phyloP scores from a whole-genome alignment of 2,888 invertebrate genomes.

The Aradus depressus region DNA sequence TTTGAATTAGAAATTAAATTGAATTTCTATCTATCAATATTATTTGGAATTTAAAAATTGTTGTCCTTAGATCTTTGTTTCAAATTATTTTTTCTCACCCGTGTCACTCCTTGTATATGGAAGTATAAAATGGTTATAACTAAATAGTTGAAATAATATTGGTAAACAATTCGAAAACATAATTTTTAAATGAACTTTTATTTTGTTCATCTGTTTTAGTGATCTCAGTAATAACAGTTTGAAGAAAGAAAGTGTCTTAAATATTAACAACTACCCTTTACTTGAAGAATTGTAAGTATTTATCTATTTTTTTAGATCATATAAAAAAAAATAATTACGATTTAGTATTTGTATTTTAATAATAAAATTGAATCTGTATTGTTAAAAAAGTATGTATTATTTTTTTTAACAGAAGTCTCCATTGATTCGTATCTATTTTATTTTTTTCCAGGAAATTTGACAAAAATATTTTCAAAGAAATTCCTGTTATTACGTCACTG shows the following conservation, averaged over 20 bases:
- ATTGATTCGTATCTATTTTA: slow-evolving; percentile 33
- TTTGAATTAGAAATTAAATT: too few relatives aligned
- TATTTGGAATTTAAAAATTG: too few relatives aligned
- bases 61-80: too few relatives aligned
- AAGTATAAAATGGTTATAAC: too few relatives aligned
- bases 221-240: slow-evolving; percentile 13
- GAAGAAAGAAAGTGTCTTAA: slow-evolving; percentile 8
- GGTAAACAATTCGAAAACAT: too few relatives aligned
- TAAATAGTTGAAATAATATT: too few relatives aligned
- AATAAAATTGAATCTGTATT: too few relatives aligned
- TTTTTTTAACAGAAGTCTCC: slow-evolving; percentile 38
- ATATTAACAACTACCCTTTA: slow-evolving; percentile 8
- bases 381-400: slow-evolving; percentile 35
- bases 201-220: slow-evolving; percentile 4
- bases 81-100: too few relatives aligned
- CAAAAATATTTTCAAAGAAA: slow-evolving; percentile 45
- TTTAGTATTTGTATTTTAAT: not conserved
- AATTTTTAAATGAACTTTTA: not conserved
- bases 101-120: too few relatives aligned
- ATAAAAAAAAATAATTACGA: not conserved
- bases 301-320: not conserved
- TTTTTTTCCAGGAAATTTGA: slow-evolving; percentile 42
- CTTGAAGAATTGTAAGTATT: slow-evolving; percentile 11
- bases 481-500: slow-evolving; percentile 40
- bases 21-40: too few relatives aligned